Conservation (phyloP, 1,140 invertebrate genomes). For the Globodera rostochiensis region DNA sequence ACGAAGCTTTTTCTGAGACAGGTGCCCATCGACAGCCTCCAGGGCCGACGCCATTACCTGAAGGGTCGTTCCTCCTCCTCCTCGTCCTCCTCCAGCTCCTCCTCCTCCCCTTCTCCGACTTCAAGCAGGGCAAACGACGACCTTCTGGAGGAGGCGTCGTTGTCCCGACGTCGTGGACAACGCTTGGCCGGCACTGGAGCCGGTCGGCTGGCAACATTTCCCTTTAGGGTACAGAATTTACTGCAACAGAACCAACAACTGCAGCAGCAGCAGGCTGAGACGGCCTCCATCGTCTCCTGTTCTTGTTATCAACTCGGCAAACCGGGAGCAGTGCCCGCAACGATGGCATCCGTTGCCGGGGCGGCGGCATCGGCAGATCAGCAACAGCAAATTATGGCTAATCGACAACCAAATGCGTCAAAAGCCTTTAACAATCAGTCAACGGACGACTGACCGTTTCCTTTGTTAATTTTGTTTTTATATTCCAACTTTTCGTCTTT, state of each 20-base stretch:
- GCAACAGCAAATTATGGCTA: background rate
- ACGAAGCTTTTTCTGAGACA: background rate
- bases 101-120: conserved; percentile 32
- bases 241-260: background rate
- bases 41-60: conserved; percentile 42
- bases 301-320: conserved; percentile 66
- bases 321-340: conserved; percentile 1
- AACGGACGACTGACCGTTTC: background rate
- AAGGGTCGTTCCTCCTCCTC: conserved; percentile 21
- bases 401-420: background rate
- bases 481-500: background rate
- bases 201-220: conserved; percentile 10
- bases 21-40: conserved; percentile 45
- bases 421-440: background rate
- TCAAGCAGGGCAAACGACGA: conserved; percentile 31
- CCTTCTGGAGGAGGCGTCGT: background rate
- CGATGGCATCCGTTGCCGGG: background rate
- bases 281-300: conserved; percentile 54
- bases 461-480: background rate
- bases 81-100: conserved; percentile 31
- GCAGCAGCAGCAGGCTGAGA: conserved; percentile 28
- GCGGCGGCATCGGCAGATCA: background rate
- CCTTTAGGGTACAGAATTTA: background rate
- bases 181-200: background rate
- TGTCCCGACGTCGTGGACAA: conserved; percentile 12